A percentile compares a stretch with the other conserved stretches of the same genome.
Conservation (phyloP, 2,113 vertebrate species). For the Collichthys lucidus region DNA sequence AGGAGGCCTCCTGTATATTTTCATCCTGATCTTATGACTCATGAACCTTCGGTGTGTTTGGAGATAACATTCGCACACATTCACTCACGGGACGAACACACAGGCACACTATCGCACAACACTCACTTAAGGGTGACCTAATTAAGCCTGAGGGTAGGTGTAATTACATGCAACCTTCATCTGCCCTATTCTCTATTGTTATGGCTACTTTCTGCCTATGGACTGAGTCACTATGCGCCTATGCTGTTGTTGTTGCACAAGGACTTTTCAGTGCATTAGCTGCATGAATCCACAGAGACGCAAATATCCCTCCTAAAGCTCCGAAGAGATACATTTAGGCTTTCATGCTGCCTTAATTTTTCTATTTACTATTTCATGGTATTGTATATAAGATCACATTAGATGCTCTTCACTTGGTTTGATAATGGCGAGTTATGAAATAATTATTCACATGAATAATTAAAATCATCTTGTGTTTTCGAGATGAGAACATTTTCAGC, state of each 20-base stretch:
- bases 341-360: constrained; percentile 20
- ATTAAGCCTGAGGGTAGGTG: constrained; percentile 74
- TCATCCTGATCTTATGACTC: constrained; percentile 54
- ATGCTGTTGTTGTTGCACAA: constrained; percentile 40
- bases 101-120: constrained; percentile 53
- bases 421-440: constrained; percentile 39
- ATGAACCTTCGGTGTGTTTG: constrained; percentile 45
- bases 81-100: neutral
- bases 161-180: constrained; percentile 82
- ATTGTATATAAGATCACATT: constrained; percentile 28
- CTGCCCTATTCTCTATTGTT: constrained; percentile 73
- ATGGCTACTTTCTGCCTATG: constrained; percentile 63
- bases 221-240: constrained; percentile 43
- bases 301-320: constrained; percentile 43
- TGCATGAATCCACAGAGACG: constrained; percentile 36
- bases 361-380: constrained; percentile 35
- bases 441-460: constrained; percentile 54
- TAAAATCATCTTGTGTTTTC: constrained; percentile 29
- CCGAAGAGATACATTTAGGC: constrained; percentile 28
- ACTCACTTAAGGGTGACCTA: constrained; percentile 76
- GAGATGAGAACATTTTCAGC: constrained; percentile 27
- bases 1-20: constrained; percentile 33
- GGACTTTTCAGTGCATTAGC: constrained; percentile 56
- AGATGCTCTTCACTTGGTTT: constrained; percentile 36
- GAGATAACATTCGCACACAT: constrained; percentile 39